phyloP scores from a whole-genome alignment of 1,140 invertebrate species.

The Leguminivora glycinivorella region DNA sequence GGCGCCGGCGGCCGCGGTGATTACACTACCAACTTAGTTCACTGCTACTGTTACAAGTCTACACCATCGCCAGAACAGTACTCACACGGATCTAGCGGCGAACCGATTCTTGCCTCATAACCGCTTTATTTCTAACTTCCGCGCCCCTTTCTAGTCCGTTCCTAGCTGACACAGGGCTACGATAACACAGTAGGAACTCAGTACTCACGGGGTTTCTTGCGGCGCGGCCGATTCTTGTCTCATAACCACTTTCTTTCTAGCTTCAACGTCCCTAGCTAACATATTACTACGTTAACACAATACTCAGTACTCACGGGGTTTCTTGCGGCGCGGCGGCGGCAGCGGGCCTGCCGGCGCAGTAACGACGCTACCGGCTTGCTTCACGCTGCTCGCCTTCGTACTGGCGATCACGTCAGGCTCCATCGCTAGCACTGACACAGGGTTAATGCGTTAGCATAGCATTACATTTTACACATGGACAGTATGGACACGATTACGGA shows the following conservation, averaged over 20 bases:
- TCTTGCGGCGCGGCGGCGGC: constrained; percentile 90
- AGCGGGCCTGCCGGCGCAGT: constrained; percentile 80
- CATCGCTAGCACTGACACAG: constrained; percentile 53
- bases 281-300: neutral
- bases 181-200: too few relatives aligned
- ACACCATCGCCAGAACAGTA: too few relatives aligned
- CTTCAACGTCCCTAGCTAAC: constrained; percentile 87
- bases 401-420: constrained; percentile 97
- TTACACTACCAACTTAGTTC: constrained; percentile 67
- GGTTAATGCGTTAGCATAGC: constrained; percentile 7
- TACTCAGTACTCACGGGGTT: constrained; percentile 77
- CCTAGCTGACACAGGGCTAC: too few relatives aligned
- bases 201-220: too few relatives aligned
- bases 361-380: constrained; percentile 65
- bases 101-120: too few relatives aligned
- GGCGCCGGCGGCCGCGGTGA: constrained; percentile 77
- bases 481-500: neutral
- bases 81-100: too few relatives aligned
- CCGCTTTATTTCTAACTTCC: too few relatives aligned
- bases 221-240: too few relatives aligned
- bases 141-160: too few relatives aligned
- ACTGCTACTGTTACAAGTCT: too few relatives aligned
- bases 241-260: constrained; percentile 88
- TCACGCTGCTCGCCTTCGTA: constrained; percentile 86
- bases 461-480: neutral